Percentiles rank a stretch among this genome's conserved stretches.
Conservation (phyloP, 92 coral and sea anemone species). For the Scolanthus callimorphus region DNA sequence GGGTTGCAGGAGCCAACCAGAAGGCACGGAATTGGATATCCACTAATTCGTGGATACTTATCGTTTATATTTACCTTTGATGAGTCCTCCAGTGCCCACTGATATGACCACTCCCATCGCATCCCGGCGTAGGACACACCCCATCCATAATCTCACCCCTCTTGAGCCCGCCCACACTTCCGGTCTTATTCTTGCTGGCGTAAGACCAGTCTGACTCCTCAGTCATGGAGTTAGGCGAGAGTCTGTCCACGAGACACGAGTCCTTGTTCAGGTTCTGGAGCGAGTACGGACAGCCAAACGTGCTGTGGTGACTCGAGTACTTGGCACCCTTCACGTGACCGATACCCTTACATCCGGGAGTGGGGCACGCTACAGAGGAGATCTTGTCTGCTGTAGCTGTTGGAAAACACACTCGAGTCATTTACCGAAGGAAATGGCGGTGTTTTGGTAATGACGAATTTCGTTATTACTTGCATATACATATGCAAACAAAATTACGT, state of each 20-base stretch:
- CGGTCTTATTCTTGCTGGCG: slow-evolving; percentile 82
- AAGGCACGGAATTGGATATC: too few relatives aligned
- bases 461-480: too few relatives aligned
- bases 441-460: too few relatives aligned
- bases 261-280: slow-evolving; percentile 97
- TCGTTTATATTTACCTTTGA: slow-evolving; percentile 41
- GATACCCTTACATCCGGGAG: slow-evolving; percentile 89
- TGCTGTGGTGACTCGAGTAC: slow-evolving; percentile 91
- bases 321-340: slow-evolving; percentile 95
- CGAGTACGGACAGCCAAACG: slow-evolving; percentile 97
- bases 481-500: too few relatives aligned
- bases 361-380: slow-evolving; percentile 84
- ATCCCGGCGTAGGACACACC: slow-evolving; percentile 86
- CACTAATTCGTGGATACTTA: too few relatives aligned
- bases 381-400: slow-evolving; percentile 75
- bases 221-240: slow-evolving; percentile 97
- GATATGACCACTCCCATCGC: slow-evolving; percentile 78
- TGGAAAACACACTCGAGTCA: too few relatives aligned
- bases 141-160: slow-evolving; percentile 35
- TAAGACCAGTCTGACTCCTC: slow-evolving; percentile 99
- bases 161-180: slow-evolving; percentile 11
- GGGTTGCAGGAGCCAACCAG: too few relatives aligned
- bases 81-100: slow-evolving; percentile 77
- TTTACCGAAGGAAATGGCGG: too few relatives aligned
- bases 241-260: slow-evolving; percentile 96